phyloP scores from a whole-genome alignment of 2,113 vertebrate genomes.

The Struthio camelus region DNA sequence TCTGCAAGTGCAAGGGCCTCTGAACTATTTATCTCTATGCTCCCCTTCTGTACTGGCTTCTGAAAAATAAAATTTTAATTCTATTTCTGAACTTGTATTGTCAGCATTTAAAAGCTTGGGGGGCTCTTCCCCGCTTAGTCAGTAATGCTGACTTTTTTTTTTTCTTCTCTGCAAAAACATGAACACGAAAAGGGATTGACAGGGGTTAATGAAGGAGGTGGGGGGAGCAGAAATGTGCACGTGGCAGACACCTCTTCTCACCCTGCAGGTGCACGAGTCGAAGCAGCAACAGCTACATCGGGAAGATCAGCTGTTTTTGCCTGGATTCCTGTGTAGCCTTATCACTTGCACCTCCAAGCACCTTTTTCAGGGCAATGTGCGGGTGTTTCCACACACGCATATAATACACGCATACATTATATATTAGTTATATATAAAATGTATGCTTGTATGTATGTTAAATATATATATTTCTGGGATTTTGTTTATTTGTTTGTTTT shows the following conservation, averaged over 20 bases:
- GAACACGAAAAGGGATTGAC: no score
- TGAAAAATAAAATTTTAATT: neutral
- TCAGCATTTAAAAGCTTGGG: neutral
- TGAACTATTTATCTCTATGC: neutral
- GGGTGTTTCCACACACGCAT: no score
- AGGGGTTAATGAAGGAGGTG: no score
- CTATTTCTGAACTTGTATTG: neutral
- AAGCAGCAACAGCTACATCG: neutral
- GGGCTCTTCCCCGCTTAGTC: neutral
- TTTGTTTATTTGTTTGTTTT: no score
- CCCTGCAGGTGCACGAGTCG: neutral
- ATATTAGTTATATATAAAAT: no score
- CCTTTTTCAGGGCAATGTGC: no score
- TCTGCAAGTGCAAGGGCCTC: neutral
- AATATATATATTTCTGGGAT: no score
- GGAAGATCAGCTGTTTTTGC: neutral
- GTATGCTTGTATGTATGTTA: no score
- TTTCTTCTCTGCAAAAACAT: neutral
- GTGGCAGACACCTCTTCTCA: neutral
- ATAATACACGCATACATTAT: no score
- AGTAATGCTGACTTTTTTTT: neutral
- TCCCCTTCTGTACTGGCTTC: neutral
- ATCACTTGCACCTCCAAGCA: neutral
- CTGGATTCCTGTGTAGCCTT: neutral
- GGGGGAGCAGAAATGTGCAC: no score